phyloP scores from a whole-genome alignment of 2,113 vertebrate species.

The human (Homo sapiens) region DNA sequence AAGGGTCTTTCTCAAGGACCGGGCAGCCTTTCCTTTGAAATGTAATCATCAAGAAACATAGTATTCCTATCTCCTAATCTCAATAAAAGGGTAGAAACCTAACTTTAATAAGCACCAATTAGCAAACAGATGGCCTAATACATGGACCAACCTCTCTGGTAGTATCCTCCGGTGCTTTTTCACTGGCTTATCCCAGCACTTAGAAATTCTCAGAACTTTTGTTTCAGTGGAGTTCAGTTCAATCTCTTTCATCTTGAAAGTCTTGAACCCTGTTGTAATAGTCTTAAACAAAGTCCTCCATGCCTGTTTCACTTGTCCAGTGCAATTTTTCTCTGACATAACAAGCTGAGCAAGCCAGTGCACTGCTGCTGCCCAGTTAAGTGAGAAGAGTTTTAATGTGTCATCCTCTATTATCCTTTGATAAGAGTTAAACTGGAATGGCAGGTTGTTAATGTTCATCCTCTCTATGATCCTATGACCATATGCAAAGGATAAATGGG shows the following conservation, averaged over 20 bases:
- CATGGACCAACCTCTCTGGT: background rate
- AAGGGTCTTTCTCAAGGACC: background rate
- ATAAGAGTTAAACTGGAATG: conserved; percentile 74
- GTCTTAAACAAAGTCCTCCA: conserved; percentile 33
- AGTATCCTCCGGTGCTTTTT: background rate
- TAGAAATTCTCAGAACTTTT: background rate
- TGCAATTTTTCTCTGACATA: conserved; percentile 48
- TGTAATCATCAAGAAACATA: background rate
- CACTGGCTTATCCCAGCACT: background rate
- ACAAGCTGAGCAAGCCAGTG: conserved; percentile 63
- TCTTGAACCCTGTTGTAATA: background rate
- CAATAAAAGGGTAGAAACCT: background rate
- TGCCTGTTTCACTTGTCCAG: conserved; percentile 34
- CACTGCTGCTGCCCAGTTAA: conserved; percentile 39
- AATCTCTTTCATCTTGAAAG: background rate
- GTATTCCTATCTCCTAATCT: background rate
- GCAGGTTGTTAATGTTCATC: conserved; percentile 75
- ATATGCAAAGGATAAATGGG: conserved; percentile 51
- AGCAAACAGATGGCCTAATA: background rate
- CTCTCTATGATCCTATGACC: conserved; percentile 55
- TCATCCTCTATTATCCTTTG: conserved; percentile 77
- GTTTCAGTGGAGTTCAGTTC: background rate
- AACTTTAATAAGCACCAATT: background rate
- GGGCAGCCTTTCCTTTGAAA: background rate
- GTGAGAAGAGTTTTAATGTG: conserved; percentile 61